phyloP scores from a whole-genome alignment of 2,888 invertebrate genomes.

The Drosophila anceps region DNA sequence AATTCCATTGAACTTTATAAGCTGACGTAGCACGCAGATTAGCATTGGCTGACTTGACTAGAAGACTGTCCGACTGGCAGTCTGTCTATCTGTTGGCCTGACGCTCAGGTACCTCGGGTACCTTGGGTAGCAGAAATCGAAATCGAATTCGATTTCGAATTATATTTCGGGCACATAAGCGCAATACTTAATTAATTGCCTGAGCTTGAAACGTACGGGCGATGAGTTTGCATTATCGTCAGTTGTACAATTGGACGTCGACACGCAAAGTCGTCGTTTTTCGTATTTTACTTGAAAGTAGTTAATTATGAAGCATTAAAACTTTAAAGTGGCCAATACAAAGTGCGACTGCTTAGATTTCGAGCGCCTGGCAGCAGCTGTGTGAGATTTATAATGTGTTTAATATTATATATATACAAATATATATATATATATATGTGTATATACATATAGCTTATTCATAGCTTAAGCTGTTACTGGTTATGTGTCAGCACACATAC shows the following conservation, averaged over 20 bases:
- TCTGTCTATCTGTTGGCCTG: constrained; percentile 2
- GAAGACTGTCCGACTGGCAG: constrained; percentile 13
- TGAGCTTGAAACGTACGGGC: constrained; percentile 46
- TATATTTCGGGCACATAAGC: constrained; percentile 57
- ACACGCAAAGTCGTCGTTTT: constrained; percentile 67
- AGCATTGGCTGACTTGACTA: constrained; percentile 18
- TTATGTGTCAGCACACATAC: constrained; percentile 15
- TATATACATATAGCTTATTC: constrained; percentile 4
- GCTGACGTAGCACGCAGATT: constrained; percentile 62
- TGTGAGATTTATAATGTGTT: constrained; percentile 23
- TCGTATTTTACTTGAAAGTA: constrained; percentile 14
- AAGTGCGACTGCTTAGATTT: constrained; percentile 36
- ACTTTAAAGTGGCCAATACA: constrained; percentile 31
- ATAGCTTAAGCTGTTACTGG: constrained; percentile 14
- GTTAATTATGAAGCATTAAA: constrained; percentile 46
- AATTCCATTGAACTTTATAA: constrained; percentile 65
- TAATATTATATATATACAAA: constrained; percentile 8
- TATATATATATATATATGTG: constrained; percentile 1
- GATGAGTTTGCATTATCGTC: constrained; percentile 75
- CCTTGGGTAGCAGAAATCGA: constrained; percentile 29
- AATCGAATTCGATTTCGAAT: constrained; percentile 60
- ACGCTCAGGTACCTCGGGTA: constrained; percentile 16
- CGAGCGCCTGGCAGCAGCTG: constrained; percentile 3
- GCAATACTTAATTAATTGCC: constrained; percentile 73
- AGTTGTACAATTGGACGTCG: constrained; percentile 69